A percentile compares a stretch with the other conserved stretches of the same genome.
phyloP scores from a whole-genome alignment of 2,113 vertebrate genomes.

The Lepisosteus oculatus region DNA sequence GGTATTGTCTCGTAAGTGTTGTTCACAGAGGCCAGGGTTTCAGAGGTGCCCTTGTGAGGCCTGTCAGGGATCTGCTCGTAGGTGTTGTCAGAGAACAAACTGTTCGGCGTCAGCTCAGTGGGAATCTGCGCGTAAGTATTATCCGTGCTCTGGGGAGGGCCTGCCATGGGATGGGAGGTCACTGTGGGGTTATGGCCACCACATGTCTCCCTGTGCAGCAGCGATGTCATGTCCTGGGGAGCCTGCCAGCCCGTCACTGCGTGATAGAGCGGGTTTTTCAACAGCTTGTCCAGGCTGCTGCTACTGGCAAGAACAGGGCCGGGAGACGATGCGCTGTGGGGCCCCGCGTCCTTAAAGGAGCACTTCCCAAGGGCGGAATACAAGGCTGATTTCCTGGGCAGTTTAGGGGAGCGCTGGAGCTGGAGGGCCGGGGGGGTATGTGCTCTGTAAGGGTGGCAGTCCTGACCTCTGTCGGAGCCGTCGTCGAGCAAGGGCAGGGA shows the following conservation, averaged over 20 bases:
- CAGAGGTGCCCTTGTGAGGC: not conserved
- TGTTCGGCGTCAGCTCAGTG: not conserved
- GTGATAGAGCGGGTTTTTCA: conserved; percentile 41
- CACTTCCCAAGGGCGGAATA: not conserved
- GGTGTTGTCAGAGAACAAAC: conserved; percentile 19
- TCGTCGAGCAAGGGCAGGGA: conserved; percentile 46
- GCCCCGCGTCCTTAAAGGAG: conserved; percentile 24
- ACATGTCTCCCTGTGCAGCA: not conserved
- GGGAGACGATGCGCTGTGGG: not conserved
- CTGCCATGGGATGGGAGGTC: not conserved
- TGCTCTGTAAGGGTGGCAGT: conserved; percentile 28
- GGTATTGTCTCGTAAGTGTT: conserved; percentile 55
- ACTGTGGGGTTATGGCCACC: not conserved
- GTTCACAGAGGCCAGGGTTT: not conserved
- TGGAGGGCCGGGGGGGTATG: conserved; percentile 30
- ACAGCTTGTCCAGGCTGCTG: conserved; percentile 40
- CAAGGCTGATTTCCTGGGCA: conserved; percentile 27
- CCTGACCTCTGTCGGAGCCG: not conserved
- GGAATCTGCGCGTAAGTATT: conserved; percentile 56
- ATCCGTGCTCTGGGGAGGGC: not conserved
- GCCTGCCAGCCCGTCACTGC: conserved; percentile 37
- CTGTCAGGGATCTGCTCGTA: conserved; percentile 24
- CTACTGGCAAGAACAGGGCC: conserved; percentile 17
- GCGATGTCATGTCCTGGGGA: not conserved
- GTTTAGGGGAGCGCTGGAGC: conserved; percentile 41